Evolutionary conservation across 2,888 invertebrate species (phyloP).

Genomic region (Oxystoma pomonae): DNA sequence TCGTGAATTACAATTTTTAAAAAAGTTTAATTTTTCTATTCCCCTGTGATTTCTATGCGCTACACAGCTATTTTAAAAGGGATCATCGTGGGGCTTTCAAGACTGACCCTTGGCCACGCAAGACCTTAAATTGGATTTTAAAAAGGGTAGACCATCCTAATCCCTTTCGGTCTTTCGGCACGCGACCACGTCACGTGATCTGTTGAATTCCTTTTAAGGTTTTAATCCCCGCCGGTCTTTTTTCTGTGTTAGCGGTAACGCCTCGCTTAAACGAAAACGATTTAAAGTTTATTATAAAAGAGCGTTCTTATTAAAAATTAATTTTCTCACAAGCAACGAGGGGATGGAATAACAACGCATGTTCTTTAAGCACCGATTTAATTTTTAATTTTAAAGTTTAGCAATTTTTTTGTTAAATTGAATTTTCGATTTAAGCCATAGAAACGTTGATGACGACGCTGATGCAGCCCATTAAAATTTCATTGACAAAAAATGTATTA

Average conservation of each 20-base stretch:
- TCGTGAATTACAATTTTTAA: too few species aligned
- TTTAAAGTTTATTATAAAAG: background rate
- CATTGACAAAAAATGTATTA: too few species aligned
- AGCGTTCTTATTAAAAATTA: background rate
- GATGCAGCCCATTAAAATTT: too few species aligned
- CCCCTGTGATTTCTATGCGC: too few species aligned
- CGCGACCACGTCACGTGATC: constrained; percentile 22
- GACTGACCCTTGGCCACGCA: constrained; percentile 21
- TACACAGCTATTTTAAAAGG: constrained; percentile 22
- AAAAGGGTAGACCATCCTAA: constrained; percentile 23
- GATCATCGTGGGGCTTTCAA: constrained; percentile 16
- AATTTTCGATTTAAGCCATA: too few species aligned
- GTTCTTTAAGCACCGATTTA: too few species aligned
- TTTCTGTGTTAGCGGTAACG: background rate
- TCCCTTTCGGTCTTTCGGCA: constrained; percentile 19
- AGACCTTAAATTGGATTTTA: constrained; percentile 27
- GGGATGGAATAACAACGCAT: too few species aligned
- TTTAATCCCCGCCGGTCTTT: background rate
- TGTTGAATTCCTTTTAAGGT: background rate
- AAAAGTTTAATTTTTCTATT: too few species aligned
- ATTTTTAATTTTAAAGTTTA: too few species aligned
- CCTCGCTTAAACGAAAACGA: background rate
- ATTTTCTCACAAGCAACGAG: background rate
- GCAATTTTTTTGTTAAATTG: too few species aligned
- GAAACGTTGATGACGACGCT: too few species aligned